Conservation (phyloP, 2,888 invertebrate genomes). For the Tanypteryx hageni region DNA sequence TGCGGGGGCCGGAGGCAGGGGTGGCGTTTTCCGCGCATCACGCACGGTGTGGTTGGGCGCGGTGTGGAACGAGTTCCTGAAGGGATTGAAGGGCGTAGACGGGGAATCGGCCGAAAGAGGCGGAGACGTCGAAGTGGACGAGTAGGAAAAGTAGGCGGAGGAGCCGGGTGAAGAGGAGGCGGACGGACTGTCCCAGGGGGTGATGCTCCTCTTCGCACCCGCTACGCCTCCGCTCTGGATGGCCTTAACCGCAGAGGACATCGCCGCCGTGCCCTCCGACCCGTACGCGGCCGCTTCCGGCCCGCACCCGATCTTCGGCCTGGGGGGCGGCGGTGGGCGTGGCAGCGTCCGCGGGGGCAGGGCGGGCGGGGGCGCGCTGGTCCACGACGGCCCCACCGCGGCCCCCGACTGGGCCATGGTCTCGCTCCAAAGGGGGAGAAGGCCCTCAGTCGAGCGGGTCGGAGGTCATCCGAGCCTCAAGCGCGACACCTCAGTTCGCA, state of each 20-base stretch:
- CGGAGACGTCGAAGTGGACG: conserved; percentile 1
- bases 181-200: conserved; percentile 42
- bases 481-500: background rate
- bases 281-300: background rate
- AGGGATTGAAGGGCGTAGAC: background rate
- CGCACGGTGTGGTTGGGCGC: background rate
- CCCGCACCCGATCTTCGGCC: background rate
- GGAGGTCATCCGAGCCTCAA: background rate
- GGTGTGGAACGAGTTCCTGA: background rate
- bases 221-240: background rate
- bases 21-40: background rate
- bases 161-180: conserved; percentile 34
- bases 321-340: conserved; percentile 17
- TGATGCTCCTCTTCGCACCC: background rate
- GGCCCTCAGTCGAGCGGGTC: background rate
- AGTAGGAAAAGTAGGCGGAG: conserved; percentile 46
- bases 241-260: background rate
- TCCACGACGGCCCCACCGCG: conserved; percentile 39
- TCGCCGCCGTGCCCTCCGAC: background rate
- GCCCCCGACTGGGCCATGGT: conserved; percentile 54
- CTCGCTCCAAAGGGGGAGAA: background rate
- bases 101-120: background rate
- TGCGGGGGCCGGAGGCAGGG: background rate
- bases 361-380: conserved; percentile 27
- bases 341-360: conserved; percentile 30